Evolutionary conservation across 2,888 invertebrate species (phyloP), one percentile per base, ranked within the genome.

Genomic region (Venusia cambrica): DNA sequence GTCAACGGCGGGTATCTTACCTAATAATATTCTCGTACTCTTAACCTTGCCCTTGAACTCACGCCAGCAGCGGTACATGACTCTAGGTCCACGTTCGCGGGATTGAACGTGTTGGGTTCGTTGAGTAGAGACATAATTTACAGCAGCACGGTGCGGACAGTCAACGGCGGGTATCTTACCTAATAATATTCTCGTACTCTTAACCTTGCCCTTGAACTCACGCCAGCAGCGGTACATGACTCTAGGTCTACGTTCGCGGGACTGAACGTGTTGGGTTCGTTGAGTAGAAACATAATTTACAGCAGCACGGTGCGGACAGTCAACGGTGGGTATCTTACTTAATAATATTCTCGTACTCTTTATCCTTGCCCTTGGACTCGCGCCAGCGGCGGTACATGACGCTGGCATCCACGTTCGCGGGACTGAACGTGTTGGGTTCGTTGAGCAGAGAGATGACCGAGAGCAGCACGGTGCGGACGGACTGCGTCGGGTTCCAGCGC

Each of bases 401-500:
- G 35, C 98, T 98, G 19, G 99, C 99, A 89, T 99, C 99, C 11
- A 99, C 99, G 78, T 99, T 99, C 54, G 99, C 99, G 24, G 99
- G 99, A 64, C 98, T 99, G 87, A 94, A 99, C 50, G 99, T 99
- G 89, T 99, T 99, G 49, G 99, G 99, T 88, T 99, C 99, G 88
- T 99, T 99, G 66, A 99, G 90, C 51, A 99, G 90, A 6, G 99
- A 99, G 71, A 99, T 99, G 58, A 99, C 99, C 45, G 98, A 99
- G 44, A 99, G 90, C 51, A 99, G 90, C 63, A 99, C 97, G 29
- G 99, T 99, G 76, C 98, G 95, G 69, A 99, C 99, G 69, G 97
- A 99, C 89, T 99, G 99, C 53, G 99, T 99, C 32, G 99, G 99
- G 90, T 99, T 99, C 99, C 99, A 99, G 79, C 99, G 93, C 87